phyloP scores from a whole-genome alignment of 2,888 invertebrate species.

The Pollenia angustigena region DNA sequence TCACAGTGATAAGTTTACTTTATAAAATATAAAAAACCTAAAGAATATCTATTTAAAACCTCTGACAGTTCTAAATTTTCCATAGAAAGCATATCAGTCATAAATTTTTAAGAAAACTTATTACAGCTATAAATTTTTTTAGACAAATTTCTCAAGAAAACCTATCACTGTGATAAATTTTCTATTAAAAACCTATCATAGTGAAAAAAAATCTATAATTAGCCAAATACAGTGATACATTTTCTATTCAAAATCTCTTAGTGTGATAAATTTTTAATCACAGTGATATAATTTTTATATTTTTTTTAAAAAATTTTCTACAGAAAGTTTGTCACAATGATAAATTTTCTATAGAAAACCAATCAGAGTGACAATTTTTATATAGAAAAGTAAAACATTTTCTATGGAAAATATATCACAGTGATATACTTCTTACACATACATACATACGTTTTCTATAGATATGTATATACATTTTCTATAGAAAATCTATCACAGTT shows the following conservation, averaged over 20 bases:
- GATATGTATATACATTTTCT: not conserved
- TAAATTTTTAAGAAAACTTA: not conserved
- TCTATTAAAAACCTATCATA: not conserved
- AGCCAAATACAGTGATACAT: not conserved
- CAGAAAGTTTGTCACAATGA: not conserved
- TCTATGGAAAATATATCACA: not conserved
- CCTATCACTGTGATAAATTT: not conserved
- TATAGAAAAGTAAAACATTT: too few relatives aligned
- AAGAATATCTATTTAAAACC: not conserved
- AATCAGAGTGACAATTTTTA: not conserved
- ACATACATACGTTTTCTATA: not conserved
- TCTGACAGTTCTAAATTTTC: too few relatives aligned
- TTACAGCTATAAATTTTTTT: not conserved
- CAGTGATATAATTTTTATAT: not conserved
- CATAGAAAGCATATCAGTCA: too few relatives aligned
- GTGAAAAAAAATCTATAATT: not conserved
- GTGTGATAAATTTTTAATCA: not conserved
- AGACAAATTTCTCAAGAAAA: not conserved
- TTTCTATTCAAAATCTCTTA: not conserved
- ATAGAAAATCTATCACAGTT: not conserved
- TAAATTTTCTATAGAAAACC: not conserved
- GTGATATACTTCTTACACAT: not conserved
- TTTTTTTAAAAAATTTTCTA: not conserved
- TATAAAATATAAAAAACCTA: not conserved
- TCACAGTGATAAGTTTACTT: not conserved